phyloP scores from a whole-genome alignment of 2,113 vertebrate genomes.

The Neodontobutis hainanensis region DNA sequence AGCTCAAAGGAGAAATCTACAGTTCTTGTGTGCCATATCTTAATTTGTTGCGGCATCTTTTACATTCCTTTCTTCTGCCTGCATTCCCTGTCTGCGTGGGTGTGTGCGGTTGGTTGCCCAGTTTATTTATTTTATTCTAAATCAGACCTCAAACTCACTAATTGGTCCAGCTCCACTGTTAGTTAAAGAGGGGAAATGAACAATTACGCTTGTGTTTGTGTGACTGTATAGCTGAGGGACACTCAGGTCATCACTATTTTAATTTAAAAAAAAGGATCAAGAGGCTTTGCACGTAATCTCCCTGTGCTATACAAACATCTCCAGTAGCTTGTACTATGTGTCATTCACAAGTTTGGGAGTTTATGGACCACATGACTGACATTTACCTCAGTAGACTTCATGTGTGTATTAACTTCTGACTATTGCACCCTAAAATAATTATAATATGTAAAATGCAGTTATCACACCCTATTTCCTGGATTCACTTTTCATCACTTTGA shows the following conservation, averaged over 20 bases:
- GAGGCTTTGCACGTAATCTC: constrained; percentile 9
- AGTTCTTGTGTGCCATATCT: constrained; percentile 30
- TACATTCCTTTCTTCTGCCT: constrained; percentile 25
- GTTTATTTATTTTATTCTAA: constrained; percentile 85
- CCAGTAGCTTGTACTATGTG: no score
- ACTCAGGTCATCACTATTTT: constrained; percentile 50
- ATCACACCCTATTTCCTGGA: constrained; percentile 62
- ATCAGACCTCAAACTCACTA: constrained; percentile 81
- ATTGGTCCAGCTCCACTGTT: constrained; percentile 82
- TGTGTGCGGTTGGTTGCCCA: constrained; percentile 74
- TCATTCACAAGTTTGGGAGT: no score
- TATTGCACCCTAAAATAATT: no score
- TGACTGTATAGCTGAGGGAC: constrained; percentile 25
- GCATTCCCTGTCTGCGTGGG: constrained; percentile 47
- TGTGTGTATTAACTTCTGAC: constrained; percentile 1
- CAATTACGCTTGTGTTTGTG: constrained; percentile 79
- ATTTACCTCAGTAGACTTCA: background rate
- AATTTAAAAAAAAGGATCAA: constrained; percentile 26
- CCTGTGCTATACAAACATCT: no score
- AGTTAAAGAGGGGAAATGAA: constrained; percentile 83
- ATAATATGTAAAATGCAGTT: background rate
- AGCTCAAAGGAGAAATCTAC: constrained; percentile 37
- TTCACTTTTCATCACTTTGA: constrained; percentile 62
- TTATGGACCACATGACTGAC: background rate
- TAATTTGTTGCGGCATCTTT: constrained; percentile 57